phyloP scores from a whole-genome alignment of 2,888 invertebrate genomes.

The Augochlorella aurata region DNA sequence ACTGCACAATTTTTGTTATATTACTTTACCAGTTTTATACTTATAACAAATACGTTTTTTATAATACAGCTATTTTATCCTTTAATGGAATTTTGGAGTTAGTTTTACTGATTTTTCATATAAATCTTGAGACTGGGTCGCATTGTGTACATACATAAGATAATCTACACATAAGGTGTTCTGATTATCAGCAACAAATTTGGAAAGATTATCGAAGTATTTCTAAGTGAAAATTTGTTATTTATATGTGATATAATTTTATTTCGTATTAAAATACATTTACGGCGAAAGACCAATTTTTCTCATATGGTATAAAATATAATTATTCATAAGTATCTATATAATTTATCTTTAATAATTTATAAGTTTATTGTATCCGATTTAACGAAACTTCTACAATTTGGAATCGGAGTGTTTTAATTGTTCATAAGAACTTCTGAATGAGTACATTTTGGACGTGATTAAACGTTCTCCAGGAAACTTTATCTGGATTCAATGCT shows the following conservation, averaged over 20 bases:
- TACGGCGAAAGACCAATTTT: constrained; percentile 37
- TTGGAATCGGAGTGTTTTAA: constrained; percentile 13
- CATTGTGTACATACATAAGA: constrained; percentile 46
- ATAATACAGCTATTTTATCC: constrained; percentile 34
- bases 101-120: constrained; percentile 43
- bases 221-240: constrained; percentile 39
- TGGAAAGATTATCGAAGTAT: constrained; percentile 20
- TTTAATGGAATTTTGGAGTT: constrained; percentile 42
- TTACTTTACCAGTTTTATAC: constrained; percentile 38
- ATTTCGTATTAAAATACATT: constrained; percentile 35
- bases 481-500: constrained; percentile 66
- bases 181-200: constrained; percentile 21
- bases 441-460: constrained; percentile 17
- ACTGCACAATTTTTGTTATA: constrained; percentile 57
- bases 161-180: constrained; percentile 36
- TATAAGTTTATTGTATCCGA: constrained; percentile 18
- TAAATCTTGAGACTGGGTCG: constrained; percentile 50
- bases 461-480: constrained; percentile 6
- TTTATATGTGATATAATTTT: constrained; percentile 39
- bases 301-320: constrained; percentile 22
- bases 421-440: constrained; percentile 18
- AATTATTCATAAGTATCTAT: constrained; percentile 24
- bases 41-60: constrained; percentile 41
- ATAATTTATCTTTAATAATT: constrained; percentile 18
- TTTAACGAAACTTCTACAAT: constrained; percentile 1